Base-by-base conservation (phyloP, 2,113 vertebrate genomes). In the Nematolebias whitei region DNA sequence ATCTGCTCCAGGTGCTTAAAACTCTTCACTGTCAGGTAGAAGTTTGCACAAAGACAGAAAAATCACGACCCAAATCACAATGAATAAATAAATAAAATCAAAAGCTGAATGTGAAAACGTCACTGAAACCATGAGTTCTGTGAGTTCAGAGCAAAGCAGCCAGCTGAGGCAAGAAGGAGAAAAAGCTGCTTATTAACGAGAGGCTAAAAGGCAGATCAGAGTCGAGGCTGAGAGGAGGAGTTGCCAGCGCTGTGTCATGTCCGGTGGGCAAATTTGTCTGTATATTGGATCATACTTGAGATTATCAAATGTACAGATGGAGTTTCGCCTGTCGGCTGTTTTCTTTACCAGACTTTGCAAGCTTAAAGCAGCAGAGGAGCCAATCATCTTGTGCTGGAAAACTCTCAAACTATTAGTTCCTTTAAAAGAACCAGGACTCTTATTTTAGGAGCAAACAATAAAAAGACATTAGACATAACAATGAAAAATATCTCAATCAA, bases 311-410 rank as follows among this genome's bases (percentile, higher is more conserved):
- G 51, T 18, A 35, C 24, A 35, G 16, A 14, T 52, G 26, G 29
- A 38, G n/a, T 54, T 20, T 38, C 5, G 29, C 32, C 29, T 54
- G 3, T 38, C 38, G 32, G 32, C 52, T 39, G 52, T 20, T 55
- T 20, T 39, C 26, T 55, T n/a, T 11, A 39, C 5, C 52, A 55
- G 32, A 54, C 51, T 53, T 53, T n/a, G 18, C 12, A 53, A 52
- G 24, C 29, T 10, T 38, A 20, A 54, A 35, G 13, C 35, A 11
- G 26, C 18, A n/a, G 26, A 47, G 12, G 15, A 41, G 40, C 40
- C 40, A 41, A 15, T 55, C 32, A 39, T 20, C 35, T 20, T 8
- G n/a, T 55, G n/a, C 32, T 19, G 35, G 32, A 55, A 19, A 55
- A 55, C n/a, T 39, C 52, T 20, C 35, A 38, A 22, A 39, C 52